These are phyloP conservation scores for Agrochola litura DNA, from an alignment of 2,888 invertebrate genomes.

Conservation along the genomic window DNA sequence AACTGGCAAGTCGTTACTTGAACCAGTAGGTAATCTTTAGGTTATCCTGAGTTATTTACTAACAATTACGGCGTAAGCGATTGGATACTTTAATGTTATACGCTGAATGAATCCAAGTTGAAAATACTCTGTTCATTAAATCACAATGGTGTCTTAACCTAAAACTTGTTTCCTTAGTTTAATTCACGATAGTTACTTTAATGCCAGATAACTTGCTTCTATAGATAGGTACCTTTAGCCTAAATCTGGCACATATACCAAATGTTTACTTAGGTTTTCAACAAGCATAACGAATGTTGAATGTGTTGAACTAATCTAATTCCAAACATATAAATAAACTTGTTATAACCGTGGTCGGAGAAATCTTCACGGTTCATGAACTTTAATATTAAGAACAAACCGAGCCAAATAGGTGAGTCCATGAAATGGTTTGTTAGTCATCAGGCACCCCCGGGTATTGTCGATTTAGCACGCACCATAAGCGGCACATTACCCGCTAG, in stretches of 20 bases:
- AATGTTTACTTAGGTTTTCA: slow-evolving; percentile 35
- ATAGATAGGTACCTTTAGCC: not conserved
- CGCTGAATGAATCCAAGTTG: slow-evolving; percentile 8
- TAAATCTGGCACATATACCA: not conserved
- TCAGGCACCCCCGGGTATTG: slow-evolving; percentile 83
- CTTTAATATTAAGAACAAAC: slow-evolving; percentile 79
- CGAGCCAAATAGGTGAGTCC: slow-evolving; percentile 78
- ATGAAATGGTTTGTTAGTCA: slow-evolving; percentile 83
- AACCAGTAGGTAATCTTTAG: slow-evolving; percentile 7
- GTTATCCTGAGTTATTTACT: slow-evolving; percentile 15
- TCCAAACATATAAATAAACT: slow-evolving; percentile 53
- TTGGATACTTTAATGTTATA: not conserved
- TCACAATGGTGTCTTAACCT: not conserved
- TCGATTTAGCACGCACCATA: slow-evolving; percentile 90
- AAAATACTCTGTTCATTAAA: not conserved
- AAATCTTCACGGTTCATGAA: slow-evolving; percentile 74
- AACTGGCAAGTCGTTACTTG: slow-evolving; percentile 20
- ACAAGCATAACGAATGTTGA: slow-evolving; percentile 50
- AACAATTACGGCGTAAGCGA: not conserved
- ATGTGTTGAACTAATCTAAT: slow-evolving; percentile 36
- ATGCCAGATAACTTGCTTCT: not conserved
- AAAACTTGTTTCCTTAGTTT: slow-evolving; percentile 11
- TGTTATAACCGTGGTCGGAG: slow-evolving; percentile 49
- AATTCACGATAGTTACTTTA: not conserved
- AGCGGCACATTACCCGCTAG: slow-evolving; percentile 81